Evolutionary conservation across 2,797 vertebrate species (phyloP).

Genomic region (Chrosomus eos): DNA sequence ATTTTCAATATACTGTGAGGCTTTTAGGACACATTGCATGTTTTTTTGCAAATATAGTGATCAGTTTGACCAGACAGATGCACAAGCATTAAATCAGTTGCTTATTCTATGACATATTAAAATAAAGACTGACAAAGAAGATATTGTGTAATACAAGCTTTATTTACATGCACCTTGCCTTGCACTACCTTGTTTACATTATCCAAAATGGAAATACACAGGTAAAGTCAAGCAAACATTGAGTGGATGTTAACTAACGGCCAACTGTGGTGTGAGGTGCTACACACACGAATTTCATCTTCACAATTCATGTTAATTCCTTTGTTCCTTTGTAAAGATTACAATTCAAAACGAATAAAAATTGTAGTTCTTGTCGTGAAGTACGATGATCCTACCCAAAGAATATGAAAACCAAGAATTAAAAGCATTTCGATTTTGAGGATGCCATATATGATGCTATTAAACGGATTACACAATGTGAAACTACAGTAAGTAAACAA

Average conservation of each 20-base stretch:
- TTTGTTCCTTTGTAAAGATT: constrained; percentile 34
- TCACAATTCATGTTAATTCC: constrained; percentile 28
- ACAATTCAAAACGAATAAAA: background rate
- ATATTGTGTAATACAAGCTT: constrained; percentile 88
- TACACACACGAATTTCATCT: constrained; percentile 9
- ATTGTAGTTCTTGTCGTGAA: background rate
- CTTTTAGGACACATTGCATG: background rate
- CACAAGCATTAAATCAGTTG: background rate
- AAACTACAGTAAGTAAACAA: constrained; percentile 3
- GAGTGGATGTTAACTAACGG: constrained; percentile 68
- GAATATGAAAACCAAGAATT: background rate
- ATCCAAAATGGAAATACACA: constrained; percentile 88
- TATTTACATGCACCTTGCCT: constrained; percentile 98
- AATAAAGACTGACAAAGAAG: constrained; percentile 50
- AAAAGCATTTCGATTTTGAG: background rate
- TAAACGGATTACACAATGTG: background rate
- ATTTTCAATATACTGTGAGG: background rate
- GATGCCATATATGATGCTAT: background rate
- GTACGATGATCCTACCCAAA: background rate
- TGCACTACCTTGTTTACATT: constrained; percentile 88
- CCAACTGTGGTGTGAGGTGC: constrained; percentile 13
- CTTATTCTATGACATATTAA: constrained; percentile 15
- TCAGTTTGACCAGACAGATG: background rate
- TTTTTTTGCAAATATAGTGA: background rate
- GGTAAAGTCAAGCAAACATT: constrained; percentile 86